Evolutionary conservation across 1,140 invertebrate genomes (phyloP).

Genomic region (Caenorhabditis tropicalis): DNA sequence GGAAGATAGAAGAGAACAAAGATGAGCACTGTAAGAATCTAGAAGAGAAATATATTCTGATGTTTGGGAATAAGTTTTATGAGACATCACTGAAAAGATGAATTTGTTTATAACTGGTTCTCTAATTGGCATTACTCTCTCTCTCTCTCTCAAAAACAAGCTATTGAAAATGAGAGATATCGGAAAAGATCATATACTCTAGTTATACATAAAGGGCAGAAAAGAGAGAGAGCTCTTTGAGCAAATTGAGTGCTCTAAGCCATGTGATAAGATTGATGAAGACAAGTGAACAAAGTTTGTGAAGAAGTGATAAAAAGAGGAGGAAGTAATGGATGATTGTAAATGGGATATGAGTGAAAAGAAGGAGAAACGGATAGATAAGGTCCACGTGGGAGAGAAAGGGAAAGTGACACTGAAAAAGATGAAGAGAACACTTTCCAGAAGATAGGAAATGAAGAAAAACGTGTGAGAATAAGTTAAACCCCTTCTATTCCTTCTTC

Average conservation of each 20-base stretch:
- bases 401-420: background rate
- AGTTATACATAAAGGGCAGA: background rate
- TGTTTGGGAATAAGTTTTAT: too few species aligned
- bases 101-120: background rate
- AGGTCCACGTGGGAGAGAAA: background rate
- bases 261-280: slow-evolving; percentile 9
- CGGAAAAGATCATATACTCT: background rate
- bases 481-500: background rate
- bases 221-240: background rate
- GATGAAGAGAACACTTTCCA: slow-evolving; percentile 3
- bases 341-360: background rate
- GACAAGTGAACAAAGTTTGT: background rate
- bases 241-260: background rate
- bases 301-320: background rate
- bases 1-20: too few species aligned
- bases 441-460: background rate
- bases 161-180: background rate
- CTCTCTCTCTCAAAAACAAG: background rate
- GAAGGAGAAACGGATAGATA: too few species aligned
- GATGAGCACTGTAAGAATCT: too few species aligned
- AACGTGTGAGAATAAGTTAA: slow-evolving; percentile 41
- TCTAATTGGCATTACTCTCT: background rate
- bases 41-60: too few species aligned
- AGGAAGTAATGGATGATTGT: background rate
- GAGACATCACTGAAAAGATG: background rate